Evolutionary conservation across 2,888 invertebrate species (phyloP).

Genomic region (Unio pictorum): DNA sequence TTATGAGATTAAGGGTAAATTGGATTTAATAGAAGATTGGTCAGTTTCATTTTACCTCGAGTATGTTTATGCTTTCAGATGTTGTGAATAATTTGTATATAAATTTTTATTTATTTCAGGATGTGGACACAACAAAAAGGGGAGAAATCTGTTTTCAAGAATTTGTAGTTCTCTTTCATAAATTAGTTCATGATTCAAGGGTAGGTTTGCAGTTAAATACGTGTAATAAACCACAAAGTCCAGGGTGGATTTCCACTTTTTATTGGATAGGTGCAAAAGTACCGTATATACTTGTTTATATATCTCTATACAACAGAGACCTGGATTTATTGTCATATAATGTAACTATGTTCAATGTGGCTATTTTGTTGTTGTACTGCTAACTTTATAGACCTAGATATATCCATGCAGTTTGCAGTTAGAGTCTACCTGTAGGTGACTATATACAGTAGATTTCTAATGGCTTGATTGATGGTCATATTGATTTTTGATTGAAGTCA

Average conservation of each 20-base stretch:
- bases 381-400: neutral
- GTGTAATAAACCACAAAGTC: neutral
- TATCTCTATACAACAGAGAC: neutral
- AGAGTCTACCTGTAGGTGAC: constrained; percentile 1
- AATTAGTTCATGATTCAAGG: constrained; percentile 84
- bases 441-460: neutral
- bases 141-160: constrained; percentile 93
- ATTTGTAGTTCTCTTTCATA: constrained; percentile 87
- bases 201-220: constrained; percentile 75
- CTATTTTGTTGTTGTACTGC: too few species aligned
- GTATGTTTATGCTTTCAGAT: neutral
- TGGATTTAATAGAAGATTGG: neutral
- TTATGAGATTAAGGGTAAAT: neutral
- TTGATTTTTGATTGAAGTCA: too few species aligned
- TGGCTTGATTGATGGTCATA: neutral
- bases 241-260: neutral
- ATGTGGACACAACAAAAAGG: constrained; percentile 82
- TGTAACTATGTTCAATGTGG: too few species aligned
- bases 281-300: neutral
- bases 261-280: too few species aligned
- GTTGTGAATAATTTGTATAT: neutral
- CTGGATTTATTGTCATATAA: too few species aligned
- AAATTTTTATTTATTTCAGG: constrained; percentile 77
- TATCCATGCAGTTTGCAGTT: neutral
- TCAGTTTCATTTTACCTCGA: neutral